phyloP scores from a whole-genome alignment of 1,140 invertebrate genomes.

The Drosophila nannoptera region DNA sequence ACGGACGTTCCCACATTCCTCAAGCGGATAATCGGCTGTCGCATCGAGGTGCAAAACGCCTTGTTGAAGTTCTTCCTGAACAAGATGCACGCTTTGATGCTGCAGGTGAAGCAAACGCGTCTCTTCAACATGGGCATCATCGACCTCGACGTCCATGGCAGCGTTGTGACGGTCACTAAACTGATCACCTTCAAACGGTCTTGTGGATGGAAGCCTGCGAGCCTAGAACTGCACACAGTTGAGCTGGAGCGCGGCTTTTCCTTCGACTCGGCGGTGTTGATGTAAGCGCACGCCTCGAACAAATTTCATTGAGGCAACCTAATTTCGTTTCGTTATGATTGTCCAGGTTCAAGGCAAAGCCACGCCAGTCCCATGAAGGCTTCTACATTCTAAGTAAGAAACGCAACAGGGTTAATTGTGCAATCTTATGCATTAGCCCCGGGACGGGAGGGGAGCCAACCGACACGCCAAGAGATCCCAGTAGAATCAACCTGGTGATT shows the following conservation, averaged over 20 bases:
- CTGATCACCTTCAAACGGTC: constrained; percentile 88
- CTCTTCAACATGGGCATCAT: constrained; percentile 94
- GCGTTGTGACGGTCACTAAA: constrained; percentile 88
- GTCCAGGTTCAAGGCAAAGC: constrained; percentile 43
- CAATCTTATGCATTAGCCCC: constrained; percentile 49
- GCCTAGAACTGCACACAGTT: constrained; percentile 94
- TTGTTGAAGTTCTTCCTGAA: constrained; percentile 99
- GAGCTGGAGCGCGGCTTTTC: constrained; percentile 94
- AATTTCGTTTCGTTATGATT: not conserved
- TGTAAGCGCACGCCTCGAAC: constrained; percentile 67
- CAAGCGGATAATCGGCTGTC: constrained; percentile 98
- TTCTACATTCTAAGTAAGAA: constrained; percentile 51
- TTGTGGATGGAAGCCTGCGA: constrained; percentile 92
- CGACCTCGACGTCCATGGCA: constrained; percentile 94
- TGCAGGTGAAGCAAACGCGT: constrained; percentile 87
- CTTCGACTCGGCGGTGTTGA: constrained; percentile 88
- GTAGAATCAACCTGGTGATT: constrained; percentile 45
- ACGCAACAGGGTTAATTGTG: constrained; percentile 47
- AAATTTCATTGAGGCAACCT: not conserved
- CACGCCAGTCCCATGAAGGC: constrained; percentile 35
- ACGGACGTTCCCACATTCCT: constrained; percentile 99
- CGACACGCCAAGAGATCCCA: not conserved
- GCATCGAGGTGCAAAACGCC: constrained; percentile 96
- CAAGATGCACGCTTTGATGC: constrained; percentile 91
- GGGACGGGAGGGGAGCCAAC: not conserved